Percentiles rank a stretch among this genome's conserved stretches.
phyloP scores from a whole-genome alignment of 2,113 vertebrate genomes.

The Cephalopterus ornatus region DNA sequence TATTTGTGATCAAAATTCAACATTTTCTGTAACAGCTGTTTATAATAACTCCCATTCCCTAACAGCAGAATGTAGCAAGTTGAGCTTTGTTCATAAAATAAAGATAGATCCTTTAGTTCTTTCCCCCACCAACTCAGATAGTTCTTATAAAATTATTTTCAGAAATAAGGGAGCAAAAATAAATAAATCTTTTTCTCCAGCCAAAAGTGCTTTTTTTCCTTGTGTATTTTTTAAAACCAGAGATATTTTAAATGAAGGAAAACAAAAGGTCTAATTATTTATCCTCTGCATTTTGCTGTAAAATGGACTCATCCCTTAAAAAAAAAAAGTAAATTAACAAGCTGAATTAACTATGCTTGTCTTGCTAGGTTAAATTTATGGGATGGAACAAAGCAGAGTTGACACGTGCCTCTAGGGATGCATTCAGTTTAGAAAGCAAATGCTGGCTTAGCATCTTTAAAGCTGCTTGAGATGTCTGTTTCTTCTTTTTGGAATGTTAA shows the following conservation, averaged over 20 bases:
- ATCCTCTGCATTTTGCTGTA: not conserved
- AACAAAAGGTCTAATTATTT: not conserved
- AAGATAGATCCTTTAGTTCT: not conserved
- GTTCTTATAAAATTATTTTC: not conserved
- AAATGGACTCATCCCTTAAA: not conserved
- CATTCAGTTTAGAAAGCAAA: slow-evolving; percentile 18
- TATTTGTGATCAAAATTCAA: not conserved
- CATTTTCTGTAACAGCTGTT: not conserved
- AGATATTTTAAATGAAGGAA: not conserved
- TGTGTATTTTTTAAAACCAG: not conserved
- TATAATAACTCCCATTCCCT: not conserved
- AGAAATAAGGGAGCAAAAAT: not conserved
- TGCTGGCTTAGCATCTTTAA: slow-evolving; percentile 19
- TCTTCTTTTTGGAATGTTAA: slow-evolving; percentile 6
- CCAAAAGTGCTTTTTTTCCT: not conserved
- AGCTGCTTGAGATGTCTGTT: slow-evolving; percentile 25
- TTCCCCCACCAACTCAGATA: not conserved
- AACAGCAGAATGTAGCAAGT: not conserved
- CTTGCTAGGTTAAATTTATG: slow-evolving; percentile 48
- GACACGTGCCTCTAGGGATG: not conserved
- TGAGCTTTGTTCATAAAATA: not conserved
- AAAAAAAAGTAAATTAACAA: slow-evolving; percentile 20
- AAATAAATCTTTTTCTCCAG: not conserved
- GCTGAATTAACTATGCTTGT: slow-evolving; percentile 35
- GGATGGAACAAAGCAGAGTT: slow-evolving; percentile 50